Evolutionary conservation across 2,113 vertebrate genomes (phyloP).

Genomic region (Antechinus stuartii): DNA sequence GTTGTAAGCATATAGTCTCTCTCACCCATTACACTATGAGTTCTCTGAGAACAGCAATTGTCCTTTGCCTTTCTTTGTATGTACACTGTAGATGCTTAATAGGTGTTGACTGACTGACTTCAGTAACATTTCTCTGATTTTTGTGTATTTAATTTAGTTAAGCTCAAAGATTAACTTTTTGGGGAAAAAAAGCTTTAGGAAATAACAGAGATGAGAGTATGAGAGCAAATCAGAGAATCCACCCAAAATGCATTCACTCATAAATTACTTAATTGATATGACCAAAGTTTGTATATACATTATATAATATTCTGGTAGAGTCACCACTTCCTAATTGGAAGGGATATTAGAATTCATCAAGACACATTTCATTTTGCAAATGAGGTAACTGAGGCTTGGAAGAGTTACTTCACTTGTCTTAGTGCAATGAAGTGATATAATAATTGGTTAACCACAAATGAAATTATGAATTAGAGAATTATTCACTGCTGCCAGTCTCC

Average conservation of each 20-base stretch:
- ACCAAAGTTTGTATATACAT: background rate
- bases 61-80: background rate
- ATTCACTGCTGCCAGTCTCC: background rate
- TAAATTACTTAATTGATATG: slow-evolving; percentile 7
- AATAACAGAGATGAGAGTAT: slow-evolving; percentile 42
- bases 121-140: background rate
- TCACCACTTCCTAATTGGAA: background rate
- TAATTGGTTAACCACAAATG: background rate
- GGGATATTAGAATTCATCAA: background rate
- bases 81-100: background rate
- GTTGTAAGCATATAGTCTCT: background rate
- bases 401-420: background rate
- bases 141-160: slow-evolving; percentile 9
- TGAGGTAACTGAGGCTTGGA: background rate
- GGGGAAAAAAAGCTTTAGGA: background rate
- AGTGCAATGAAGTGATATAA: background rate
- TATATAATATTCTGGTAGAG: background rate
- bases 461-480: background rate
- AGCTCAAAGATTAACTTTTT: slow-evolving; percentile 34
- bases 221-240: slow-evolving; percentile 21
- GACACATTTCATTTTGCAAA: background rate
- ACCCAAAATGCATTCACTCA: slow-evolving; percentile 37
- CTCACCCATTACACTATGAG: background rate
- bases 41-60: background rate
- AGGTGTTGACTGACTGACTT: background rate